phyloP scores from a whole-genome alignment of 2,888 invertebrate genomes.

The Rhabditophanes sp. region DNA sequence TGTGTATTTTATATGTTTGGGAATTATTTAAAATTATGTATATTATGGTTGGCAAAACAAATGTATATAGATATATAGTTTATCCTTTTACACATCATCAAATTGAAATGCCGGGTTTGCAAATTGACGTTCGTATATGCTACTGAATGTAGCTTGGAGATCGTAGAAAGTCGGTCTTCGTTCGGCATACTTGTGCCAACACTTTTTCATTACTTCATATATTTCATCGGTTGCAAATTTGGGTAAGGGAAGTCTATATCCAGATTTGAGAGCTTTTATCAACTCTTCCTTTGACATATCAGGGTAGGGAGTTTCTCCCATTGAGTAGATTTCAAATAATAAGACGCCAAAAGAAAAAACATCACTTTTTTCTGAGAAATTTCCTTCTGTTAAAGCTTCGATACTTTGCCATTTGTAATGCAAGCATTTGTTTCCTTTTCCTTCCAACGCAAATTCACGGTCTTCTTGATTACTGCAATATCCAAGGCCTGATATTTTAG shows the following conservation, averaged over 20 bases:
- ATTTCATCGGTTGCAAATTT: conserved; percentile 21
- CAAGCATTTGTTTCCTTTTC: conserved; percentile 14
- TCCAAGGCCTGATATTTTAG: conserved; percentile 23
- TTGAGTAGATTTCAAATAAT: conserved; percentile 21
- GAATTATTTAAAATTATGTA: too few species aligned
- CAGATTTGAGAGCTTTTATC: conserved; percentile 15
- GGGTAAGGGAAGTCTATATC: conserved; percentile 16
- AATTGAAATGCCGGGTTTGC: too few species aligned
- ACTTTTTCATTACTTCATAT: too few species aligned
- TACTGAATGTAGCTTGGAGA: too few species aligned
- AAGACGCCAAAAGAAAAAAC: conserved; percentile 18
- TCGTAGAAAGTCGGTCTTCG: too few species aligned
- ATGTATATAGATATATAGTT: too few species aligned
- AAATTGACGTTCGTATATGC: too few species aligned
- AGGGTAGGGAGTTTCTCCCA: conserved; percentile 21
- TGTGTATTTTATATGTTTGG: too few species aligned
- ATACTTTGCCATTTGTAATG: conserved; percentile 25
- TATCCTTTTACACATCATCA: too few species aligned
- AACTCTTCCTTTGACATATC: conserved; percentile 19
- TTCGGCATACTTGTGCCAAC: too few species aligned
- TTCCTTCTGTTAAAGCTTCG: conserved; percentile 22
- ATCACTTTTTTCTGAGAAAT: conserved; percentile 18
- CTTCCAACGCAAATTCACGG: conserved; percentile 14
- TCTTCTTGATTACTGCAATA: conserved; percentile 23
- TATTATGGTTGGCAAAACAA: too few species aligned